Base-by-base conservation (phyloP, 2,797 vertebrate species). In the Pagetopsis macropterus region DNA sequence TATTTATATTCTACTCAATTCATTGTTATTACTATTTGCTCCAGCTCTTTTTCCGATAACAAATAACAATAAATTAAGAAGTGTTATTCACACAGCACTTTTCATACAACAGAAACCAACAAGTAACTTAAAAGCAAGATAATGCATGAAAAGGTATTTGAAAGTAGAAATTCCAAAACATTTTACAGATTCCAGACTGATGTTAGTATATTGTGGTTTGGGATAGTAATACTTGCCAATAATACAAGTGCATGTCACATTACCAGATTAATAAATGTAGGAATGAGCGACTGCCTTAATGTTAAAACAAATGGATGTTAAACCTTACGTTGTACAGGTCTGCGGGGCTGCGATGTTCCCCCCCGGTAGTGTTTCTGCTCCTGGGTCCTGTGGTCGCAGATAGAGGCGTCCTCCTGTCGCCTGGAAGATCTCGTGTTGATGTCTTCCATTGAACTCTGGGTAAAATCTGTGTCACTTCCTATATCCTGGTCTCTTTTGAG, bases 371-470 rank as follows among this genome's bases (percentile, higher is more conserved):
- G 92, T 69, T 94, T 95, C 82, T 94, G 94, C 54, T 92, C 93
- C 51, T 78, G 88, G 55, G 78, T 89, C 76, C 94, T 78, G 88
- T 94, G 95, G 90, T 95, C 94, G 21, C 91, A 89, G 86, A 95
- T 93, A 54, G 93, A 59, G 61, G 87, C 6, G 8, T 91, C 92
- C 27, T 91, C 91, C 31, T 85, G 91, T 3, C 87, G 84, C 37
- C 84, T 79, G 68, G 88, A 81, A 67, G 81, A 88, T 61, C 84
- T 91, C 12, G 65, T 79, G 23, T 50, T 95, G 77, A 94, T 84
- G 88, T 95, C 95, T 64, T 95, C 94, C 94, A 95, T 92, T 8
- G 95, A 95, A 70, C 95, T 95, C 89, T 95, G 95, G 62, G 94
- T 95, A 56, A 95, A 85, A 64, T 95, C 95, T 14, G 94, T 95